These are phyloP conservation scores for Hirudo medicinalis DNA, from an alignment of 1,140 invertebrate species.

Conservation along the genomic window DNA sequence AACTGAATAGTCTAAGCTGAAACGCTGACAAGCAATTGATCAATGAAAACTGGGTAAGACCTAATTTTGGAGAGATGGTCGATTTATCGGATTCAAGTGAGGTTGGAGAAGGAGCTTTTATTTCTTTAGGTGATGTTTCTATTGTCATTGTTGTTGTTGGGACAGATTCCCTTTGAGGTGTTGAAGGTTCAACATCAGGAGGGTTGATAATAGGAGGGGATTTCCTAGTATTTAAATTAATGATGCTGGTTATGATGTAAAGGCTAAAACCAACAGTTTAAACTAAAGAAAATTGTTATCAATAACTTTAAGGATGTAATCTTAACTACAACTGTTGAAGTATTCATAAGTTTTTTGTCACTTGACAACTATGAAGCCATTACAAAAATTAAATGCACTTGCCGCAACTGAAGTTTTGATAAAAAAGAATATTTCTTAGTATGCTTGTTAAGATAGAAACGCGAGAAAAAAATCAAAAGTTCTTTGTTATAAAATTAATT, in stretches of 20 bases:
- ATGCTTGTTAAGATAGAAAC: too few species aligned
- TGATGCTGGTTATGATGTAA: background rate
- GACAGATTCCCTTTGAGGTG: background rate
- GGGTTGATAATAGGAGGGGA: background rate
- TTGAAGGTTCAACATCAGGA: background rate
- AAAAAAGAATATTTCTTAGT: too few species aligned
- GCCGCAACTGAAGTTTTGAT: too few species aligned
- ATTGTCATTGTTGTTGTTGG: background rate
- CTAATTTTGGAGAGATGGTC: background rate
- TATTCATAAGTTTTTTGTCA: too few species aligned
- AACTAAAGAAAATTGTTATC: background rate
- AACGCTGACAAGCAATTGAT: background rate
- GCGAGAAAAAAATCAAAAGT: too few species aligned
- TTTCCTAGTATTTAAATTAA: background rate
- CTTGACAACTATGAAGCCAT: too few species aligned
- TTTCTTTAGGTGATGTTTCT: background rate
- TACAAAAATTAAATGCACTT: too few species aligned
- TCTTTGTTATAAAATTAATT: too few species aligned
- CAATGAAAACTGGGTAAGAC: background rate
- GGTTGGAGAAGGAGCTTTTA: background rate
- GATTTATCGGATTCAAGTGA: background rate
- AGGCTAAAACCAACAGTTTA: background rate
- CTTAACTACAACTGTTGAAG: too few species aligned
- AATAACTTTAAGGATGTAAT: too few species aligned
- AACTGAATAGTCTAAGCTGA: background rate